These are phyloP conservation scores for Agriopis leucophaearia DNA, from an alignment of 2,888 invertebrate genomes.

Conservation along the genomic window DNA sequence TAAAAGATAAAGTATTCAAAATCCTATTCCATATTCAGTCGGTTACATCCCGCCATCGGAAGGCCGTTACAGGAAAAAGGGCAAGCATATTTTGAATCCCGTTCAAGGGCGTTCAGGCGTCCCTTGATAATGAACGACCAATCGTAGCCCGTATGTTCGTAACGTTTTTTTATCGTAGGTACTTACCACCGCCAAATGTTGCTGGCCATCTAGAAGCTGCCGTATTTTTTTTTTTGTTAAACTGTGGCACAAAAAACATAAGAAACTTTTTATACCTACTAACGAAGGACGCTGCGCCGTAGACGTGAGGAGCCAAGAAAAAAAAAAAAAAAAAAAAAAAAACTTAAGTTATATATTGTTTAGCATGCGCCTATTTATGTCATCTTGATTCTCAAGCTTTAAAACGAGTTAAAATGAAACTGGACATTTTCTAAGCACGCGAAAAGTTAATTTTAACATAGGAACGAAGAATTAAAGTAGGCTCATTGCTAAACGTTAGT, in stretches of 20 bases:
- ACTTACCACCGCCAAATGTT: constrained; percentile 23
- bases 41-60: constrained; percentile 18
- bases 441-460: constrained; percentile 56
- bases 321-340: neutral
- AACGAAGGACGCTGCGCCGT: neutral
- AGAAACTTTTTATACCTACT: neutral
- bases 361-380: no score
- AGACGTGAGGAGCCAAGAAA: neutral
- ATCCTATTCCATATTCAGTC: constrained; percentile 1
- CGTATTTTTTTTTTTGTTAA: constrained; percentile 14
- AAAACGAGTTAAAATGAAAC: no score
- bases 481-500: constrained; percentile 56
- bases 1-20: constrained; percentile 17
- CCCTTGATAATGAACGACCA: constrained; percentile 78
- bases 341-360: no score
- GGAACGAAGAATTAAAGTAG: constrained; percentile 53
- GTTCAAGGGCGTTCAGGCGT: constrained; percentile 71
- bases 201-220: constrained; percentile 41
- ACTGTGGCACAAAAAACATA: neutral
- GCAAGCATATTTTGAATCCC: constrained; percentile 64
- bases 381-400: neutral
- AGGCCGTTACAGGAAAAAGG: constrained; percentile 62
- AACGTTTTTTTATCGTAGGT: constrained; percentile 66
- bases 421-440: constrained; percentile 17
- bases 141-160: constrained; percentile 62